phyloP scores from a whole-genome alignment of 2,797 vertebrate genomes.

The Melanotaenia pygmaea region DNA sequence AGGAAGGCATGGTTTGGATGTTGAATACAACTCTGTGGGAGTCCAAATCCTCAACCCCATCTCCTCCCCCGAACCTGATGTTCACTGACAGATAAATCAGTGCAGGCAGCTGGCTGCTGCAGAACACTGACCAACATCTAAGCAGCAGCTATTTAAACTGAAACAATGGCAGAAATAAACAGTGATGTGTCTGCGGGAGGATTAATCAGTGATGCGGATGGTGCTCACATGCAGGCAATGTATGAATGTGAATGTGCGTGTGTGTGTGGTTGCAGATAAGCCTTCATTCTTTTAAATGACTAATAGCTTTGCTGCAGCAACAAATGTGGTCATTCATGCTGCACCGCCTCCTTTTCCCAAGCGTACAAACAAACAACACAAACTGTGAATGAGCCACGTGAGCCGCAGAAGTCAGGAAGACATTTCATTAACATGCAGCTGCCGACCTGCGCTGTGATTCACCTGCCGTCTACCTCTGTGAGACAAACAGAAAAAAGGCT shows the following conservation, averaged over 20 bases:
- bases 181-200: not conserved
- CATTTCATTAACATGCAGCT: conserved; percentile 23
- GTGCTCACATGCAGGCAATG: conserved; percentile 15
- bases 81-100: conserved; percentile 18
- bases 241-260: conserved; percentile 5
- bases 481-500: conserved; percentile 11
- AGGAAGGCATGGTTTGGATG: not conserved
- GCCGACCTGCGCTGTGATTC: not conserved
- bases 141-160: conserved; percentile 40
- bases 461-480: conserved; percentile 26
- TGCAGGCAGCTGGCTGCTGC: conserved; percentile 20
- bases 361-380: conserved; percentile 11
- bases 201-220: not conserved
- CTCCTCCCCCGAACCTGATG: conserved; percentile 43
- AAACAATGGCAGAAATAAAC: conserved; percentile 25
- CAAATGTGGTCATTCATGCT: conserved; percentile 28
- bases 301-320: conserved; percentile 32
- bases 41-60: conserved; percentile 20
- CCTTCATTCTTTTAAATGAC: conserved; percentile 24
- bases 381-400: not conserved
- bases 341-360: not conserved
- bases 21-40: conserved; percentile 18
- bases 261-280: conserved; percentile 29
- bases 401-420: conserved; percentile 1
- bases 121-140: not conserved